Evolutionary conservation across 1,140 invertebrate species (phyloP).

Genomic region (Drosophila melanica): DNA sequence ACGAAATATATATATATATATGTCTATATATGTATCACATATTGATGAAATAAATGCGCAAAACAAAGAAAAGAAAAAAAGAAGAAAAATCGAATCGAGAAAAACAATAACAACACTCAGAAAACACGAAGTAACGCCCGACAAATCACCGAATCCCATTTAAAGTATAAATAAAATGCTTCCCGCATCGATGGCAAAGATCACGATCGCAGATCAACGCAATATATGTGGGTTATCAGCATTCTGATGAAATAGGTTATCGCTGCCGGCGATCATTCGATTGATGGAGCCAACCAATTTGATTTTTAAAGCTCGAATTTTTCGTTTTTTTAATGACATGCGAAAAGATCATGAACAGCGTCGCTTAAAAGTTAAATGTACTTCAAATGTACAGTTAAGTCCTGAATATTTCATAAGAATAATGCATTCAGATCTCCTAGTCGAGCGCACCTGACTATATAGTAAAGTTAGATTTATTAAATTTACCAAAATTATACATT

Average conservation of each 20-base stretch:
- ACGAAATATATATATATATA: conserved; percentile 13
- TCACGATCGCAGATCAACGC: conserved; percentile 60
- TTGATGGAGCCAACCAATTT: conserved; percentile 61
- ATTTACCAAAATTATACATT: too few relatives aligned
- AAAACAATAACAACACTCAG: conserved; percentile 22
- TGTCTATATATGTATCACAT: conserved; percentile 44
- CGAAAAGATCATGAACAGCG: not conserved
- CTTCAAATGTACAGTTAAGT: too few relatives aligned
- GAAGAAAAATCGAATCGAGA: conserved; percentile 14
- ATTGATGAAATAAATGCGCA: conserved; percentile 56
- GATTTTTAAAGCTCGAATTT: conserved; percentile 26
- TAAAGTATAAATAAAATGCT: conserved; percentile 56
- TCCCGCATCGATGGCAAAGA: conserved; percentile 71
- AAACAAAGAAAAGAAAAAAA: conserved; percentile 16
- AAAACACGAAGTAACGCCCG: conserved; percentile 58
- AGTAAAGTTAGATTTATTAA: too few relatives aligned
- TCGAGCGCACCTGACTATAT: too few relatives aligned
- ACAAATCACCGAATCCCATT: conserved; percentile 56
- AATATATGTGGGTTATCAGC: conserved; percentile 56
- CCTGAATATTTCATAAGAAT: too few relatives aligned
- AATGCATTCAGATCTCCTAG: too few relatives aligned
- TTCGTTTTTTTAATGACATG: not conserved
- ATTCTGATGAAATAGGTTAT: conserved; percentile 67
- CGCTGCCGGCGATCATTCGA: conserved; percentile 57
- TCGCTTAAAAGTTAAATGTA: too few relatives aligned